Conservation (phyloP, 2,797 vertebrate species). For the Sciurus vulgaris region DNA sequence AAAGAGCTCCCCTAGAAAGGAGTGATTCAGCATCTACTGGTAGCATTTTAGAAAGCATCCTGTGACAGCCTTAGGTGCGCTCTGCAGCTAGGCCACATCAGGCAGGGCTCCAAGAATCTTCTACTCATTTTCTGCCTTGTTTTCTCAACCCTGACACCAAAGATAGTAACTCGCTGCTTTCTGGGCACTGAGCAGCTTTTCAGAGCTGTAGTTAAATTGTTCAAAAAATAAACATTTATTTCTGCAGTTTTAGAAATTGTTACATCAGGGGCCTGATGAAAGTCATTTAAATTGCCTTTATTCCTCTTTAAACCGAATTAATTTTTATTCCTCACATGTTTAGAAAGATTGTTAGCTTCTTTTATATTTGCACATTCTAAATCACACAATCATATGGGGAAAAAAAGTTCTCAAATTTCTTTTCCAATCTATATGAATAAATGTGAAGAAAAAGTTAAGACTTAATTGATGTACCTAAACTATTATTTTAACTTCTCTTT, state of each 20-base stretch:
- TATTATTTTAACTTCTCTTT: background rate
- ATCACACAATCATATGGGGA: background rate
- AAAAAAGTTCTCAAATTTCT: background rate
- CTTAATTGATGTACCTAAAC: background rate
- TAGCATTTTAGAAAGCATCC: background rate
- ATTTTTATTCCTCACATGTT: background rate
- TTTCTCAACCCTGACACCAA: background rate
- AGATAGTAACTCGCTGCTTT: background rate
- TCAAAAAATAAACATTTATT: background rate
- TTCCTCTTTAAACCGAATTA: constrained; percentile 37
- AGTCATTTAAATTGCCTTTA: background rate
- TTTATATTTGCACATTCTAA: constrained; percentile 46
- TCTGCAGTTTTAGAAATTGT: constrained; percentile 12
- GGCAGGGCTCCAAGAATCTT: background rate
- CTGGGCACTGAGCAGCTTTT: background rate
- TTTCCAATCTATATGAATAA: background rate
- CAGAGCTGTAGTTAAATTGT: background rate
- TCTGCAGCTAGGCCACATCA: constrained; percentile 28
- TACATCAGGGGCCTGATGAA: background rate
- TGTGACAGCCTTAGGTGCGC: background rate
- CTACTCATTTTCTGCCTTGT: background rate
- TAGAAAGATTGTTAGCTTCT: constrained; percentile 43
- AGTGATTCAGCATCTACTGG: constrained; percentile 64
- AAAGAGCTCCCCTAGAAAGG: background rate
- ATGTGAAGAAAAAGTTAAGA: background rate